Evolutionary conservation across 2,888 invertebrate genomes (phyloP).

Genomic region (Auanema freiburgensis): DNA sequence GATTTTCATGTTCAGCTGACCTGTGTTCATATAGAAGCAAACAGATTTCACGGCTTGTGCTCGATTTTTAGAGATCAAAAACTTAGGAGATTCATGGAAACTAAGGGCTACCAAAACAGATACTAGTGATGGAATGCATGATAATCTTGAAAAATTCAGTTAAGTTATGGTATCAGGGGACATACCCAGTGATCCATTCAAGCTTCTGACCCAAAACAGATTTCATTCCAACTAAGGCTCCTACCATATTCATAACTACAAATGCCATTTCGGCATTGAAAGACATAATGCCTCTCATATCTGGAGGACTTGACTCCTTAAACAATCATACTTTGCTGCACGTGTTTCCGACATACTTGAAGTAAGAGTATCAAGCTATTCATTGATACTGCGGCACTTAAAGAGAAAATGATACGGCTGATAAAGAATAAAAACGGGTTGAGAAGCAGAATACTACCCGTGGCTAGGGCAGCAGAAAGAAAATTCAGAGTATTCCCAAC

Average conservation of each 20-base stretch:
- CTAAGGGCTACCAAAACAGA: constrained; percentile 44
- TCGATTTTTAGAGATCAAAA: constrained; percentile 45
- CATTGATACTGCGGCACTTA: constrained; percentile 54
- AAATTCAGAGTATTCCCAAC: constrained; percentile 38
- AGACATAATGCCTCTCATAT: constrained; percentile 53
- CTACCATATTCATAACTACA: constrained; percentile 53
- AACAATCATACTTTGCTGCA: not conserved
- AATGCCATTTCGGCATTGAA: constrained; percentile 61
- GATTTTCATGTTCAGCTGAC: constrained; percentile 15
- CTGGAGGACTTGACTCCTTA: constrained; percentile 51
- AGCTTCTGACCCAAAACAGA: constrained; percentile 47
- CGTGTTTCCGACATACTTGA: constrained; percentile 32
- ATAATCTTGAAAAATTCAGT: constrained; percentile 32
- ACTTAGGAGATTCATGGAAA: constrained; percentile 58
- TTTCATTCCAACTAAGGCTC: constrained; percentile 55
- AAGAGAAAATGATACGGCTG: constrained; percentile 48
- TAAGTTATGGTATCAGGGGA: not conserved
- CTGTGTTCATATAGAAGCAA: constrained; percentile 47
- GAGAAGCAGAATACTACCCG: constrained; percentile 29
- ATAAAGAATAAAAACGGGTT: constrained; percentile 38
- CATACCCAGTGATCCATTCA: constrained; percentile 37
- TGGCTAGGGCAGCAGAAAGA: constrained; percentile 32
- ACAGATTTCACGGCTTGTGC: constrained; percentile 41
- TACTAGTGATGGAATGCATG: constrained; percentile 43
- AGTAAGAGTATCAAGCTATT: constrained; percentile 53